phyloP scores from a whole-genome alignment of 2,888 invertebrate genomes.

The Cyrtodaria siliqua region DNA sequence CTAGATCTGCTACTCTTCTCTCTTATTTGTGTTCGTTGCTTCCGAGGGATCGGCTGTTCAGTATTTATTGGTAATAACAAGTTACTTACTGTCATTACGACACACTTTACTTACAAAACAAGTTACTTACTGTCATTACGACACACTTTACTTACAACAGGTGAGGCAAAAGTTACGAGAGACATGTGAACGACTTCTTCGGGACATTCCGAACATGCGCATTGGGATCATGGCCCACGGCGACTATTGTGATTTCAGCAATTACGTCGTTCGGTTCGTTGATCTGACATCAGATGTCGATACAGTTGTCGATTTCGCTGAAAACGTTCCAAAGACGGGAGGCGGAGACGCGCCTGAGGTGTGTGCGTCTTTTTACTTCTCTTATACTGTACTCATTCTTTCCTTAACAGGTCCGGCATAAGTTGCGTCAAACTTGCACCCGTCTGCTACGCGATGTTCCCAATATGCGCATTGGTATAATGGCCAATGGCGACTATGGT shows the following conservation, averaged over 20 bases:
- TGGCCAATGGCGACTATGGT: slow-evolving; percentile 84
- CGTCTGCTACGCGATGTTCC: slow-evolving; percentile 79
- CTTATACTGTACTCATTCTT: background rate
- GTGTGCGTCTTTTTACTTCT: slow-evolving; percentile 18
- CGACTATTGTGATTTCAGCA: slow-evolving; percentile 80
- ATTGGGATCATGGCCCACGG: slow-evolving; percentile 83
- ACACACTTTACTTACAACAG: no score
- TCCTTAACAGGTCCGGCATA: slow-evolving; percentile 72
- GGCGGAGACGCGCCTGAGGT: slow-evolving; percentile 84
- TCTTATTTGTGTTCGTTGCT: no score
- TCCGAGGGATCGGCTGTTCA: no score
- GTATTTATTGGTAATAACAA: no score
- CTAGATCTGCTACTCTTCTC: no score
- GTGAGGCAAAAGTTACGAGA: slow-evolving; percentile 77
- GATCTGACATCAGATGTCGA: slow-evolving; percentile 81
- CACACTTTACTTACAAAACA: no score
- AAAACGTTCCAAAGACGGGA: slow-evolving; percentile 70
- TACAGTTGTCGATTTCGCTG: slow-evolving; percentile 74
- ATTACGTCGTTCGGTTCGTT: slow-evolving; percentile 71
- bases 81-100: no score
- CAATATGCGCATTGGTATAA: slow-evolving; percentile 79
- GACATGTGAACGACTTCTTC: slow-evolving; percentile 74
- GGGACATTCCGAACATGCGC: slow-evolving; percentile 80
- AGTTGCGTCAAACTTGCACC: slow-evolving; percentile 72
- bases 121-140: no score